A percentile compares a stretch with the other conserved stretches of the same genome.
Evolutionary conservation across 2,797 vertebrate species (phyloP).

Genomic region (Xenentodon cancila): DNA sequence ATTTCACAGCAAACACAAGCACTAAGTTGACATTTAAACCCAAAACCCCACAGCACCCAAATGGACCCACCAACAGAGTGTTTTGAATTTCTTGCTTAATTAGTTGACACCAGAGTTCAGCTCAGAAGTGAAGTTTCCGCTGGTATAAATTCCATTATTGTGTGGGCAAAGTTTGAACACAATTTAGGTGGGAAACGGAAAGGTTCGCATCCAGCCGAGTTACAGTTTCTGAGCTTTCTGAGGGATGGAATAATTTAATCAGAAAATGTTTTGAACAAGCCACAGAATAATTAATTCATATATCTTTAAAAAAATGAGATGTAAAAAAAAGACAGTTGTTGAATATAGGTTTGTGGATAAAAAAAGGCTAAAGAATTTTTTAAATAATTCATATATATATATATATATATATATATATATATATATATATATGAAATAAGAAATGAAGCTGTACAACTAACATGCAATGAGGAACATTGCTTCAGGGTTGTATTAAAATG

Average conservation of each 20-base stretch:
- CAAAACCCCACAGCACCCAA: conserved; percentile 47
- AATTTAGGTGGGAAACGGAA: conserved; percentile 48
- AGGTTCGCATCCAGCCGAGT: conserved; percentile 13
- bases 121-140: conserved; percentile 36
- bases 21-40: conserved; percentile 73
- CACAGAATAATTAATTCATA: no score
- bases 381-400: no score
- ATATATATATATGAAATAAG: no score
- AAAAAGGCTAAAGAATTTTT: no score
- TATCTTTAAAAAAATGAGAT: no score
- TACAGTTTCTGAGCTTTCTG: conserved; percentile 33
- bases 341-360: no score
- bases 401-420: no score
- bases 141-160: conserved; percentile 59
- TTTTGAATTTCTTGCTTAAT: conserved; percentile 72
- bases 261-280: neutral
- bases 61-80: conserved; percentile 48
- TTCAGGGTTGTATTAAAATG: no score
- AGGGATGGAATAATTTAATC: conserved; percentile 9
- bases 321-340: no score
- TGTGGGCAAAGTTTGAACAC: conserved; percentile 37
- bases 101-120: conserved; percentile 61
- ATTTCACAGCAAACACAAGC: conserved; percentile 56
- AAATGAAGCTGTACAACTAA: no score
- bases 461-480: no score